phyloP scores from a whole-genome alignment of 2,888 invertebrate species.

The Drosophila mimetica region DNA sequence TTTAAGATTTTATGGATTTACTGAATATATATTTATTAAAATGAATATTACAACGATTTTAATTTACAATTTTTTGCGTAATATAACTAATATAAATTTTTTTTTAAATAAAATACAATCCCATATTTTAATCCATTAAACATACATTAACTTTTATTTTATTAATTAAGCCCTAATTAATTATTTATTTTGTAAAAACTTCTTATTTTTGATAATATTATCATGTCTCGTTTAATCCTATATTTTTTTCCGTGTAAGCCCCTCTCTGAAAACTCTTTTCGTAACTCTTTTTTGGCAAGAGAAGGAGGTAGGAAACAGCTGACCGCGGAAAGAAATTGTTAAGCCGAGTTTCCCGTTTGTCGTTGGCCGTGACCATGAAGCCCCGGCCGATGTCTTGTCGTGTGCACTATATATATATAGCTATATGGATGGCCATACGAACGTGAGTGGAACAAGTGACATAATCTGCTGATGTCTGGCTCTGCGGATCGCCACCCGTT shows the following conservation, averaged over 20 bases:
- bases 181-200: too few species aligned
- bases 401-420: constrained; percentile 51
- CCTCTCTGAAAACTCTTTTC: constrained; percentile 14
- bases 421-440: constrained; percentile 1
- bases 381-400: constrained; percentile 49
- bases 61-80: too few species aligned
- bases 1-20: background rate
- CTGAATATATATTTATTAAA: too few species aligned
- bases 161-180: too few species aligned
- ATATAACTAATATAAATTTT: too few species aligned
- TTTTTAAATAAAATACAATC: too few species aligned
- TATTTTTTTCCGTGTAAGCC: background rate
- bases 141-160: too few species aligned
- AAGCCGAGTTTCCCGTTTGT: constrained; percentile 56
- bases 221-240: too few species aligned
- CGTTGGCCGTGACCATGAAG: constrained; percentile 70
- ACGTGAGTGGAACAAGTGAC: constrained; percentile 54
- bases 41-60: too few species aligned
- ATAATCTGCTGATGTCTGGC: constrained; percentile 74
- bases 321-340: constrained; percentile 52
- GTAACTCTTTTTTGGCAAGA: constrained; percentile 9
- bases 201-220: too few species aligned
- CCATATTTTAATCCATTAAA: too few species aligned
- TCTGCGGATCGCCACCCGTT: constrained; percentile 41
- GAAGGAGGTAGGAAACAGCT: constrained; percentile 57